Evolutionary conservation across 2,888 invertebrate genomes (phyloP), one percentile per base, ranked within the genome.

Genomic region (Nomada ruficornis): DNA sequence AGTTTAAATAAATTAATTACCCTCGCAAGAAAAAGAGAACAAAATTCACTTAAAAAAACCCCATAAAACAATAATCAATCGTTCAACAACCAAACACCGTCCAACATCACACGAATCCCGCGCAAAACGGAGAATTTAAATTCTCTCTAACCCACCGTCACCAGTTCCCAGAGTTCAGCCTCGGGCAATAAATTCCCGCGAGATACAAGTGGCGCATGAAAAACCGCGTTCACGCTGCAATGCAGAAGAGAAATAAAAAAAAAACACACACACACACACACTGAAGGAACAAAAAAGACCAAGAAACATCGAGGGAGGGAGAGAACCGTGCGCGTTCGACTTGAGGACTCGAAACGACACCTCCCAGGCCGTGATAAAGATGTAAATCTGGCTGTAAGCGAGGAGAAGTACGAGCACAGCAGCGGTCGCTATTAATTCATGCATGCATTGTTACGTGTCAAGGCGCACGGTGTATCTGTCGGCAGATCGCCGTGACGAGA

Each of bases 391-490:
- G 82, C 82, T 89, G 87, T 86, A 87, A 87, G 89, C 88, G 88
- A 88, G 70, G 85, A 86, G 86, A 86, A 75, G 85, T 89, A 88
- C 85, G 83, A 85, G 83, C 84, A 82, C 89, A 71, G 88, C 90
- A 91, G 90, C 91, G 77, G 83, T 85, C 88, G 89, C 91, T 92
- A 92, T 93, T 93, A 92, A 93, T 93, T 92, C 92, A 93, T 92
- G 91, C 92, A 92, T 92, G 91, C 91, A 91, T 92, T 92, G 91
- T 92, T 92, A 91, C 90, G 90, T 92, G 91, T 92, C 92, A 91
- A 91, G 93, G 87, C 88, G 89, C 89, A 86, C 90, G 88, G 84
- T 90, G 90, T 91, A 91, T 91, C 91, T 91, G 92, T 91, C 91
- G 91, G 90, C 90, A 91, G 92, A 92, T 93, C 90, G 89, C 91